Conservation (phyloP, 2,888 invertebrate genomes). For the Allolobophora icterica region DNA sequence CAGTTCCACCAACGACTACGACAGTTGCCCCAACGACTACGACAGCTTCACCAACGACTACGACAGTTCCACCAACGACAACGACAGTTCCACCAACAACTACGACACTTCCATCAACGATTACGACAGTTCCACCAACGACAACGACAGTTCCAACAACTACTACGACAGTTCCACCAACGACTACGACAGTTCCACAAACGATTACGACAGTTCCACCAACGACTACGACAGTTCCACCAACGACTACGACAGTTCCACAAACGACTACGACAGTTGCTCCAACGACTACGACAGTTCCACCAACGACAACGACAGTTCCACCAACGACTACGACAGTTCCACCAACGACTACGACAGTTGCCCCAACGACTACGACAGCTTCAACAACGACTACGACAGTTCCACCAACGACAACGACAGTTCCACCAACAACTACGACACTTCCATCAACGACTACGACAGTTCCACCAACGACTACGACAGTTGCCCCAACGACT, state of each 20-base stretch:
- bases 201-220: too few relatives aligned
- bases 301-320: not conserved
- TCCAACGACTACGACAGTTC: not conserved
- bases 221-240: not conserved
- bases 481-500: not conserved
- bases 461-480: not conserved
- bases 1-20: not conserved
- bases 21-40: not conserved
- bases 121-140: not conserved
- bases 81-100: not conserved
- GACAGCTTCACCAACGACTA: too few relatives aligned
- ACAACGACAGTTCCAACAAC: conserved; percentile 30
- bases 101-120: not conserved
- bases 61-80: not conserved
- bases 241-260: conserved; percentile 24
- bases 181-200: not conserved
- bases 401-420: too few relatives aligned
- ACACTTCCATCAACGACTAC: not conserved
- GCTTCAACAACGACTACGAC: conserved; percentile 1
- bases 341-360: not conserved
- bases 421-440: not conserved
- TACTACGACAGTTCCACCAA: not conserved
- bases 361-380: too few relatives aligned
- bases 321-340: not conserved
- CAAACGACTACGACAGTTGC: not conserved